Conservation (phyloP, 1,140 invertebrate species). For the Andricus grossulariae region DNA sequence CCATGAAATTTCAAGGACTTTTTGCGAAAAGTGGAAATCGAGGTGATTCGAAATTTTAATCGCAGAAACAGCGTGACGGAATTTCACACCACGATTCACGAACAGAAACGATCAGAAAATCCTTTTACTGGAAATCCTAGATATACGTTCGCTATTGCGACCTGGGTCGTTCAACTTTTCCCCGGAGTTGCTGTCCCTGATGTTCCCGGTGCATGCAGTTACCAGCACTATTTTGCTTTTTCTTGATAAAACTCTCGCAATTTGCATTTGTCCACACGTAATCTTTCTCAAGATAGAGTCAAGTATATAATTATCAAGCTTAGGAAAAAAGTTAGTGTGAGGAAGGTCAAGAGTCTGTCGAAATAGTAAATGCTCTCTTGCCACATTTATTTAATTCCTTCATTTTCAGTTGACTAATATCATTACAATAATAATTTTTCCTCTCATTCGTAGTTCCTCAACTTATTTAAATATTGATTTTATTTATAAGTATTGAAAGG, state of each 20-base stretch:
- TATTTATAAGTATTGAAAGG: too few relatives aligned
- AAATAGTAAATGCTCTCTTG: not conserved
- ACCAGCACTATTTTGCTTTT: constrained; percentile 31
- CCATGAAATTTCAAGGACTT: constrained; percentile 10
- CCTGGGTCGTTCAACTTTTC: constrained; percentile 51
- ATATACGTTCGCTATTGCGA: constrained; percentile 36
- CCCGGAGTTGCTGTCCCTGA: constrained; percentile 46
- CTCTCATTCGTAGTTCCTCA: too few relatives aligned
- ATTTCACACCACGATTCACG: constrained; percentile 37
- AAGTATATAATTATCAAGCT: not conserved
- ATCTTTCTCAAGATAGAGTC: not conserved
- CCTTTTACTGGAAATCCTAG: constrained; percentile 45
- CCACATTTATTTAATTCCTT: not conserved
- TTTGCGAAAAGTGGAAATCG: not conserved
- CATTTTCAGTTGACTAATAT: too few relatives aligned
- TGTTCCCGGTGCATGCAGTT: constrained; percentile 45
- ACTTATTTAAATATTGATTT: too few relatives aligned
- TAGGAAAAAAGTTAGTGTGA: not conserved
- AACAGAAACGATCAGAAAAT: constrained; percentile 46
- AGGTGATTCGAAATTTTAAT: constrained; percentile 24
- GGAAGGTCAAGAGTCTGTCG: constrained; percentile 7
- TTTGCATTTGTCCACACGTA: constrained; percentile 12
- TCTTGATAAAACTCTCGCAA: not conserved
- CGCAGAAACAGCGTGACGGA: not conserved
- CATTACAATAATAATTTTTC: too few relatives aligned